Base-by-base conservation (phyloP, 2,888 invertebrate species). In the Leucophenga maculata region DNA sequence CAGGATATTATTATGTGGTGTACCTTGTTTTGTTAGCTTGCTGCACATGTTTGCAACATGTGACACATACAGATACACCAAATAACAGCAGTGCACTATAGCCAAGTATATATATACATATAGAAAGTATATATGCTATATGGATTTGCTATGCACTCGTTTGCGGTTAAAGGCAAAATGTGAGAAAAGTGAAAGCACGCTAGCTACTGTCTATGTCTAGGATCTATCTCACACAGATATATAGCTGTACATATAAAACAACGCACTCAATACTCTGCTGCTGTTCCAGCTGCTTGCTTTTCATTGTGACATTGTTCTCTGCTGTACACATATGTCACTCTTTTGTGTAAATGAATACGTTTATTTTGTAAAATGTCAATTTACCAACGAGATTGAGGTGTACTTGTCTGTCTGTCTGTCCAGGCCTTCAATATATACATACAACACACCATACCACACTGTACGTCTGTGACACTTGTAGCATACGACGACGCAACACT, bases 291-390 rank as follows among this genome's bases (percentile, higher is more conserved):
- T 71, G 66, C 55, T 59, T 13, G n/a, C 32, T 52, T 32, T 14
- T 54, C 31, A 52, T 1, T 66, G 66, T 66, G 54, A 52, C 39
- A 31, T 6, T 66, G 46, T 39, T 32, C 2, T 65, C 2, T 9
- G 16, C 13, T 11, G 16, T 50, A 18, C 50, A 50, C 18, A 13
- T n/a, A 16, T n/a, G 16, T 11, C 18, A 16, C 50, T 18, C 18
- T 78, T 79, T 83, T 78, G 77, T 81, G 79, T 76, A 83, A 80
- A 83, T 82, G 82, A 83, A 79, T 80, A 80, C 84, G 80, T 80
- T 80, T 80, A 80, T 83, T 80, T 78, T 82, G 80, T 80, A 78
- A 83, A 80, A 80, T 83, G 83, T 80, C 84, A 83, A 79, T 82
- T 50, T 13, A n/a, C 50, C 18, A 13, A n/a, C 50, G 16, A 50